A percentile compares a stretch with the other conserved stretches of the same genome.
Evolutionary conservation across 2,113 vertebrate genomes (phyloP).

Genomic region (Riparia riparia): DNA sequence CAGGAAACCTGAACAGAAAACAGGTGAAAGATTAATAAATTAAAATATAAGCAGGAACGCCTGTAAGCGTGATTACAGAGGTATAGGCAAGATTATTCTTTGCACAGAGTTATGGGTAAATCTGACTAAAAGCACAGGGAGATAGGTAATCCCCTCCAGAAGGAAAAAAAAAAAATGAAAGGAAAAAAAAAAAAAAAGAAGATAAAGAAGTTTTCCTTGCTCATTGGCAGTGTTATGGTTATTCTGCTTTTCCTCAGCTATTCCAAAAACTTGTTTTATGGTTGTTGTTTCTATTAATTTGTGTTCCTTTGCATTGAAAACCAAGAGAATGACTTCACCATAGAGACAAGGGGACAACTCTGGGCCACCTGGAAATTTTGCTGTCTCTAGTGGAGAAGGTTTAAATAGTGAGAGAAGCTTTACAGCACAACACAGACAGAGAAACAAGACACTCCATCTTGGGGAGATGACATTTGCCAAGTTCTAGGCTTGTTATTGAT

Average conservation of each 20-base stretch:
- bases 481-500: conserved; percentile 62
- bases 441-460: conserved; percentile 68
- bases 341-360: neutral
- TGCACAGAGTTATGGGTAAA: neutral
- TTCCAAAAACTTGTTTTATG: neutral
- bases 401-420: conserved; percentile 71
- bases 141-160: neutral
- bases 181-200: neutral
- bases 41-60: neutral
- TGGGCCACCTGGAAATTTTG: conserved; percentile 38
- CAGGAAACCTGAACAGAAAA: neutral
- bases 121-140: neutral
- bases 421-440: conserved; percentile 48
- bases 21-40: neutral
- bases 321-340: neutral
- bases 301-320: neutral
- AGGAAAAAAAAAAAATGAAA: neutral
- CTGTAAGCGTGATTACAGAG: neutral
- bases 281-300: neutral
- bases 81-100: neutral
- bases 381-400: conserved; percentile 34
- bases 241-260: neutral
- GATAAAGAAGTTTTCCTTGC: neutral
- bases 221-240: neutral
- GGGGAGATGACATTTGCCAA: conserved; percentile 58